These are phyloP conservation scores for Xiphydria camelus DNA, from an alignment of 2,888 invertebrate genomes.

Conservation along the genomic window DNA sequence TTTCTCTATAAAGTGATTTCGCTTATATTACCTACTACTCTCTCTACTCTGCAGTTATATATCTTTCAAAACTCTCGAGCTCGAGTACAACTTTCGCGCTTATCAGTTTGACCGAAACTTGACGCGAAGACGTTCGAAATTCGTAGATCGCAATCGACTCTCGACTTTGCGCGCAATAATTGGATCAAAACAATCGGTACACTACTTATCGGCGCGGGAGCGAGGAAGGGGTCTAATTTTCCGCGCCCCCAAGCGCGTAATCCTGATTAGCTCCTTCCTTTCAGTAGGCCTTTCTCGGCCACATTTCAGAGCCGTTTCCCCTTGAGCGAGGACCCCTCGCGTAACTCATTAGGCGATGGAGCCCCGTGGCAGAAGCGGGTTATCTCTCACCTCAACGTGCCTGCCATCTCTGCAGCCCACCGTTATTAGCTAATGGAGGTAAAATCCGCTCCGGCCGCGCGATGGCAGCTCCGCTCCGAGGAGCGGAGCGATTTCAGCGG, in stretches of 20 bases:
- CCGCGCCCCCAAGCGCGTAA: slow-evolving; percentile 10
- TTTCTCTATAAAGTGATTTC: too few species aligned
- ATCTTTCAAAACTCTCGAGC: too few species aligned
- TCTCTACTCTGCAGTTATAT: too few species aligned
- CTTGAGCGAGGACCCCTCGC: slow-evolving; percentile 28
- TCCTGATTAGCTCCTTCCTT: slow-evolving; percentile 8
- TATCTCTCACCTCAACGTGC: slow-evolving; percentile 22
- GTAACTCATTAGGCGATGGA: slow-evolving; percentile 47
- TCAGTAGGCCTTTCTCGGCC: slow-evolving; percentile 22
- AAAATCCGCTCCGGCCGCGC: slow-evolving; percentile 32
- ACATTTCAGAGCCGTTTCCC: slow-evolving; percentile 19
- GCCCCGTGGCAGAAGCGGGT: slow-evolving; percentile 21
- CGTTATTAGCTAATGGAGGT: slow-evolving; percentile 50
- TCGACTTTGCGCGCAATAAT: too few species aligned
- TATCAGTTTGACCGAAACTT: too few species aligned
- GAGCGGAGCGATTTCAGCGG: slow-evolving; percentile 26
- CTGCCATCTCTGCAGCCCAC: slow-evolving; percentile 11
- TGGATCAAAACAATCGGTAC: too few species aligned
- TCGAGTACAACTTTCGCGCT: too few species aligned
- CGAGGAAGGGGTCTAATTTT: slow-evolving; percentile 11
- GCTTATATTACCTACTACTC: too few species aligned
- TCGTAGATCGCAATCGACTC: too few species aligned
- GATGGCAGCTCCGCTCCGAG: slow-evolving; percentile 24
- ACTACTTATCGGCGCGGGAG: too few species aligned
- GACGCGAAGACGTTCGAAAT: too few species aligned